A percentile compares a stretch with the other conserved stretches of the same genome.
These are phyloP conservation scores for Brachylomia viminalis DNA, from an alignment of 2,888 invertebrate species.

Conservation along the genomic window DNA sequence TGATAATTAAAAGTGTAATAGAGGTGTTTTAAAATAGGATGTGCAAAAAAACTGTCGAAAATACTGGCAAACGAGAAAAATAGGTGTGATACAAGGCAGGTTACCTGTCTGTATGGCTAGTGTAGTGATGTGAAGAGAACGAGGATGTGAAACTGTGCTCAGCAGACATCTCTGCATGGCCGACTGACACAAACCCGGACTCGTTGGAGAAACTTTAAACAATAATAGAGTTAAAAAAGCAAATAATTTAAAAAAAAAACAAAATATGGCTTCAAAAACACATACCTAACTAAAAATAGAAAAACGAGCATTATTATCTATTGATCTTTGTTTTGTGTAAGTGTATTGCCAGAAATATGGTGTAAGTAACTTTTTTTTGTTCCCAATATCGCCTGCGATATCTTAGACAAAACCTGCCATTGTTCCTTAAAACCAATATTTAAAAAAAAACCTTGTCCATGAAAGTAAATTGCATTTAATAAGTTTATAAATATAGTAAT, in stretches of 20 bases:
- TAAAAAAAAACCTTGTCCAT: too few relatives aligned
- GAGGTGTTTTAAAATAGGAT: conserved; percentile 47
- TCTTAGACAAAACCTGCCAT: too few relatives aligned
- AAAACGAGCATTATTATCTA: too few relatives aligned
- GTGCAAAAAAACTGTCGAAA: conserved; percentile 60
- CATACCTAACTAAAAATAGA: too few relatives aligned
- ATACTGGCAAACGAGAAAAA: conserved; percentile 51
- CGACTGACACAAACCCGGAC: conserved; percentile 89
- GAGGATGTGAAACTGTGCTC: conserved; percentile 87
- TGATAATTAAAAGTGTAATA: conserved; percentile 49
- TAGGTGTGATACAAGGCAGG: conserved; percentile 54
- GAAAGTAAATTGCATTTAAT: conserved; percentile 38
- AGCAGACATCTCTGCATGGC: conserved; percentile 86
- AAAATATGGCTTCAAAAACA: too few relatives aligned
- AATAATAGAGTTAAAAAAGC: conserved; percentile 46
- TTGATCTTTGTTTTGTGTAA: too few relatives aligned
- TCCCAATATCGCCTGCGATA: too few relatives aligned
- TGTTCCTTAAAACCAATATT: neutral
- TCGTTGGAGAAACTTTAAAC: conserved; percentile 87
- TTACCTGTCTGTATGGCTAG: conserved; percentile 88
- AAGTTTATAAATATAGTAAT: neutral
- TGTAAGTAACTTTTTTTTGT: too few relatives aligned
- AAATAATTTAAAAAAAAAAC: too few relatives aligned
- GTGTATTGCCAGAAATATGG: too few relatives aligned
- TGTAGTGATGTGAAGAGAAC: conserved; percentile 86